Percentiles rank a stretch among this genome's conserved stretches.
Conservation (phyloP, 2,888 invertebrate genomes). For the Neoitamus cyanurus region DNA sequence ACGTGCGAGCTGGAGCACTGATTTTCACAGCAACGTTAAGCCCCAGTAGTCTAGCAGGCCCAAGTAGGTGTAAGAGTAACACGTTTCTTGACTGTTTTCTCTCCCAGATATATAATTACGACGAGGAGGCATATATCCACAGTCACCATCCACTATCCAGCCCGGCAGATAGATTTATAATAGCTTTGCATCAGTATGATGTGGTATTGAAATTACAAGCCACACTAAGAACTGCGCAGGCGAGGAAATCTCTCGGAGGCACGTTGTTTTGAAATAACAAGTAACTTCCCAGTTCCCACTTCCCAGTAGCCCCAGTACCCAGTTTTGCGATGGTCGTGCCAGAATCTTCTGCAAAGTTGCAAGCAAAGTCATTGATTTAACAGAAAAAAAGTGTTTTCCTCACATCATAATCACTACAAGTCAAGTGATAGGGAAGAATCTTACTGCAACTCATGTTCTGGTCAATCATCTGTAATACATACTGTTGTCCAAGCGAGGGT, state of each 20-base stretch:
- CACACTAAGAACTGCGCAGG: slow-evolving; percentile 17
- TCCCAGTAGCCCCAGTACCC: slow-evolving; percentile 18
- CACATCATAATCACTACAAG: not conserved
- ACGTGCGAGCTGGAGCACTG: not conserved
- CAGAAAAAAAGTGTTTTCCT: not conserved
- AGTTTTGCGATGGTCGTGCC: slow-evolving; percentile 33
- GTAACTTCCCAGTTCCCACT: slow-evolving; percentile 28
- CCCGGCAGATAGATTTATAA: slow-evolving; percentile 10
- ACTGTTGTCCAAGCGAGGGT: not conserved
- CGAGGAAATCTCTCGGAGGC: slow-evolving; percentile 30
- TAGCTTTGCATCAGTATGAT: slow-evolving; percentile 21
- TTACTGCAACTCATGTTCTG: not conserved
- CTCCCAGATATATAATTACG: slow-evolving; percentile 19
- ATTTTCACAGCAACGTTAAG: not conserved
- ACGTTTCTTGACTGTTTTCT: slow-evolving; percentile 21
- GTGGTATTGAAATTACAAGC: slow-evolving; percentile 9
- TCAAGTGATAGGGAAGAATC: not conserved
- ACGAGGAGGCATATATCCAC: not conserved
- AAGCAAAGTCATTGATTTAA: not conserved
- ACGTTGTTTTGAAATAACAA: slow-evolving; percentile 41
- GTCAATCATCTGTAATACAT: not conserved
- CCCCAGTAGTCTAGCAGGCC: not conserved
- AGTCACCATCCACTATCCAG: not conserved
- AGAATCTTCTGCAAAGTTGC: slow-evolving; percentile 8
- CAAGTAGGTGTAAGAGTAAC: slow-evolving; percentile 28